Base-by-base conservation (phyloP, 2,797 vertebrate species). In the Semotilus atromaculatus region DNA sequence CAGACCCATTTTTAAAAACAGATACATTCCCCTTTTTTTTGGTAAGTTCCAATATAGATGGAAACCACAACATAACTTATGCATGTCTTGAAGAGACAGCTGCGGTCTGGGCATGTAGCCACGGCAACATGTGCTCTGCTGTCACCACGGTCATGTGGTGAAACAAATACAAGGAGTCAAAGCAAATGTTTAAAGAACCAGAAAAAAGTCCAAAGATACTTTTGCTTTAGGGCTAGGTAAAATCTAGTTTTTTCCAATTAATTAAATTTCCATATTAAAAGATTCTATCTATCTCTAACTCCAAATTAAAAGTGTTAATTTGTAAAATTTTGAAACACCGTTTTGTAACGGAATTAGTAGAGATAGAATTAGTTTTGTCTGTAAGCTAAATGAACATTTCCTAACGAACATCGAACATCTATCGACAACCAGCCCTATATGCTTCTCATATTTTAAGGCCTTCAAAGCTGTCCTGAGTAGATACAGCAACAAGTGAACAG, bases 21-120 rank as follows among this genome's bases (percentile, higher is more conserved):
- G 78, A 88, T 58, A 74, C 71, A 48, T 85, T 85, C 58, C 26
- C 26, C 10, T n/a, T 5, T 76, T 78, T 85, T 58, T 70, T 26
- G 67, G 67, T 38, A 73, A 77, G 29, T 78, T 64, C 48, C 38
- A 51, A 45, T 64, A 71, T 26, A 68, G 64, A 74, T 23, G 11
- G 55, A 73, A 87, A 77, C 85, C 84, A 51, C 81, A 88, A 85
- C 82, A 71, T 81, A 85, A 83, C 58, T 87, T 51, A 83, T 26
- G 77, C 23, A 66, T 19, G 71, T 83, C n/a, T 82, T 83, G 18
- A 70, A 82, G 70, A 88, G 86, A 87, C 79, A 73, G 72, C 79
- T 82, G 79, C 71, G 71, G 82, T 70, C 79, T 87, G 62, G 67
- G 83, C 29, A 23, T 62, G 38, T 38, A 71, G 75, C 83, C 68